phyloP scores from a whole-genome alignment of 2,888 invertebrate genomes.

The Lasioglossum lativentre region DNA sequence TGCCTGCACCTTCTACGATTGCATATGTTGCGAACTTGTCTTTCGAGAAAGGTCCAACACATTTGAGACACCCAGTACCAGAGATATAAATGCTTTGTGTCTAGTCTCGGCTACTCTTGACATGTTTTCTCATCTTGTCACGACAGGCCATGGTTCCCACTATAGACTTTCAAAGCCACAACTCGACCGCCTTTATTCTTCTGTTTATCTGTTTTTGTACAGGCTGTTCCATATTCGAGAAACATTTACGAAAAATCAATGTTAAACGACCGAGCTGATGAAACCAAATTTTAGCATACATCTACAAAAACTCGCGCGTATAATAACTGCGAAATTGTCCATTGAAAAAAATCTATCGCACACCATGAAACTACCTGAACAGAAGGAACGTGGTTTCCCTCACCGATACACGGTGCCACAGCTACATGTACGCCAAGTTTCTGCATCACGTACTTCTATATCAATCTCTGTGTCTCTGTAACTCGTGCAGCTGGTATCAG shows the following conservation, averaged over 20 bases:
- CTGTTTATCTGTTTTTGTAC: background rate
- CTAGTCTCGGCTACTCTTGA: background rate
- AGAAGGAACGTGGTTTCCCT: background rate
- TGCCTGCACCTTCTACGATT: background rate
- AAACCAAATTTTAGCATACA: background rate
- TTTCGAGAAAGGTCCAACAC: background rate
- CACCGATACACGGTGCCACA: background rate
- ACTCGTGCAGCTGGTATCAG: background rate
- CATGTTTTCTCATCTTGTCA: conserved; percentile 1
- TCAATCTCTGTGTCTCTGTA: background rate
- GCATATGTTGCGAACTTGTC: background rate
- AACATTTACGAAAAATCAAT: background rate
- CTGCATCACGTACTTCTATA: background rate
- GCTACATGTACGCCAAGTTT: background rate
- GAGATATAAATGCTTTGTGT: background rate
- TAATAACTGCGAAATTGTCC: background rate
- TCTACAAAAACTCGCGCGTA: background rate
- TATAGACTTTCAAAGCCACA: background rate
- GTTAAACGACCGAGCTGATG: background rate
- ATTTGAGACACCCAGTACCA: background rate
- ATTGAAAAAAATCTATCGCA: background rate
- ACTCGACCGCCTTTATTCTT: conserved; percentile 2
- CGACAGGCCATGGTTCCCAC: background rate
- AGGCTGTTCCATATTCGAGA: background rate
- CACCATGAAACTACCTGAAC: background rate